Percentiles rank a stretch among this genome's conserved stretches.
These are phyloP conservation scores for Elymnias hypermnestra DNA, from an alignment of 1,140 invertebrate species.

Conservation along the genomic window DNA sequence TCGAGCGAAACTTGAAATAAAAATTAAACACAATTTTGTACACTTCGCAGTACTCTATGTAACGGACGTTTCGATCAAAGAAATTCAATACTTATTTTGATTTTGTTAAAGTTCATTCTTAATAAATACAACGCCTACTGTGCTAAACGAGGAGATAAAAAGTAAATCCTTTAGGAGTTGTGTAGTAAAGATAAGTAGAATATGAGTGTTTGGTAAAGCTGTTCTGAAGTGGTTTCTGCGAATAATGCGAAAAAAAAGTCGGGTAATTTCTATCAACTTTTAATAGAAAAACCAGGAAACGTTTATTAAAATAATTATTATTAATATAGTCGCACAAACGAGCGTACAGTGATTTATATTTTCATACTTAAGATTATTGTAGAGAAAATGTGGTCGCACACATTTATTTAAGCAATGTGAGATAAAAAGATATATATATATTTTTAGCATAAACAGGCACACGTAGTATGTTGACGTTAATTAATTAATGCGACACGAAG, in stretches of 20 bases:
- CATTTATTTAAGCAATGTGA: no score
- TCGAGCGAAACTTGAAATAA: conserved; percentile 5
- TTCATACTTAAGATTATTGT: no score
- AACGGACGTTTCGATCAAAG: neutral
- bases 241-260: neutral
- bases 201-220: neutral
- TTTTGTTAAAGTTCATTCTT: neutral
- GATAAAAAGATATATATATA: no score
- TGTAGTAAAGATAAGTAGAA: conserved; percentile 5
- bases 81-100: neutral
- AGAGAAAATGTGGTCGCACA: no score
- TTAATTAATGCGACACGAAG: no score
- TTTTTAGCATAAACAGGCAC: no score
- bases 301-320: no score
- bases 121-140: neutral
- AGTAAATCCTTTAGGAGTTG: conserved; percentile 7
- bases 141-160: no score
- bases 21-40: conserved; percentile 16
- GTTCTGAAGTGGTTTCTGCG: neutral
- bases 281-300: neutral
- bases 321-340: no score
- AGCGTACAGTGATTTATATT: no score
- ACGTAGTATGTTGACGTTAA: no score
- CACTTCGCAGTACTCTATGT: conserved; percentile 1
- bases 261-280: neutral